phyloP scores from a whole-genome alignment of 2,797 vertebrate species.

The Arremon brunneinucha region DNA sequence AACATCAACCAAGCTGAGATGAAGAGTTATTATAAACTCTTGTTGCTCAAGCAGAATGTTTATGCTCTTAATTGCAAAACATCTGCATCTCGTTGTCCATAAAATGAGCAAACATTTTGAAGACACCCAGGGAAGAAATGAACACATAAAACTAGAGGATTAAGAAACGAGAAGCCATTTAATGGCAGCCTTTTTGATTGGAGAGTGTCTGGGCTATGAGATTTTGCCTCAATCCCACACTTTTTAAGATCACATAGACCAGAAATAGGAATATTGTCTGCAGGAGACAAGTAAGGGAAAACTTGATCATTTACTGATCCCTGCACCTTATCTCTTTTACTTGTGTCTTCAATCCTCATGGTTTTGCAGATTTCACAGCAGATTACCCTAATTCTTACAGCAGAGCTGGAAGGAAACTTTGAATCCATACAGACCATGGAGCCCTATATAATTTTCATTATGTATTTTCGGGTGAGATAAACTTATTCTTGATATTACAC shows the following conservation, averaged over 20 bases:
- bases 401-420: background rate
- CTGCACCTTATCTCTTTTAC: background rate
- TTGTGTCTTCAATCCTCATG: background rate
- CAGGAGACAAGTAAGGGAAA: background rate
- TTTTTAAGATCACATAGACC: background rate
- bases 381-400: background rate
- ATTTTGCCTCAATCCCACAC: background rate
- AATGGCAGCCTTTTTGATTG: background rate
- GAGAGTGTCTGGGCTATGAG: background rate
- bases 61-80: background rate
- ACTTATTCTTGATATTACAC: background rate
- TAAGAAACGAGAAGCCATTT: constrained; percentile 40
- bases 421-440: background rate
- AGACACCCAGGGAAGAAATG: background rate
- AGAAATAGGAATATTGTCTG: background rate
- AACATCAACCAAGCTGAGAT: background rate
- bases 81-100: background rate
- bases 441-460: background rate
- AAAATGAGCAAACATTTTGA: background rate
- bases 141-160: constrained; percentile 35
- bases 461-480: background rate
- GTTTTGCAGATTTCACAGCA: background rate
- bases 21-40: background rate
- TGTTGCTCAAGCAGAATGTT: background rate
- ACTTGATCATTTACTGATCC: background rate